phyloP scores from a whole-genome alignment of 2,888 invertebrate genomes.

The Hypselothyrea guttata region DNA sequence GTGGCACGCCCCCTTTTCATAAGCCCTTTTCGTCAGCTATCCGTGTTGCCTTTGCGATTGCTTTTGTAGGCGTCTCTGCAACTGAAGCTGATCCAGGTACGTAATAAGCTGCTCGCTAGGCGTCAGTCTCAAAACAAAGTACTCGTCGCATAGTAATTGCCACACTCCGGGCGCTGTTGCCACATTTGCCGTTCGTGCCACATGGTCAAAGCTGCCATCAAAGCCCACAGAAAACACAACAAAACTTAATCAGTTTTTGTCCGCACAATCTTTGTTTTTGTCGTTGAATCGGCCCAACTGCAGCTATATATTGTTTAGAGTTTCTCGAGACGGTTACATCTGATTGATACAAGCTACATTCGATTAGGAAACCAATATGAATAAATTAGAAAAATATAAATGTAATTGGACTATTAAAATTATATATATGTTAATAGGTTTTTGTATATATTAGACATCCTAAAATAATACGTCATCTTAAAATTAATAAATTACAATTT shows the following conservation, averaged over 20 bases:
- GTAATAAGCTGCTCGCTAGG: slow-evolving; percentile 55
- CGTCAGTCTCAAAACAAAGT: slow-evolving; percentile 40
- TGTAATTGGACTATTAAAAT: too few relatives aligned
- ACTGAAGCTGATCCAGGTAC: slow-evolving; percentile 27
- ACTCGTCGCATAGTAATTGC: slow-evolving; percentile 35
- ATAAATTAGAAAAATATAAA: too few relatives aligned
- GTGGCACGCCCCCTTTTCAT: slow-evolving; percentile 4
- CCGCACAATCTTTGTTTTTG: slow-evolving; percentile 28
- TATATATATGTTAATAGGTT: too few relatives aligned
- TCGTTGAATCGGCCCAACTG: too few relatives aligned
- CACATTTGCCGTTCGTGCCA: slow-evolving; percentile 15
- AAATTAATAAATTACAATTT: too few relatives aligned
- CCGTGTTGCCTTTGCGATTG: slow-evolving; percentile 10
- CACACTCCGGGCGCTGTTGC: slow-evolving; percentile 19
- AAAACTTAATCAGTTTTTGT: slow-evolving; percentile 64
- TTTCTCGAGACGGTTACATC: too few relatives aligned
- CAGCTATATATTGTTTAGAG: too few relatives aligned
- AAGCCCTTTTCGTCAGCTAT: slow-evolving; percentile 22
- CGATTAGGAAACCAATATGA: too few relatives aligned
- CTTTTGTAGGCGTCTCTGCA: slow-evolving; percentile 42
- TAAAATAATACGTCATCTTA: too few relatives aligned
- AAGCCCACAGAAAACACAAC: neutral
- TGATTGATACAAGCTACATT: too few relatives aligned
- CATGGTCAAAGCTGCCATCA: slow-evolving; percentile 26
- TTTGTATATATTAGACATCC: too few relatives aligned